phyloP scores from a whole-genome alignment of 2,888 invertebrate genomes.

The Drosophila niveifrons region DNA sequence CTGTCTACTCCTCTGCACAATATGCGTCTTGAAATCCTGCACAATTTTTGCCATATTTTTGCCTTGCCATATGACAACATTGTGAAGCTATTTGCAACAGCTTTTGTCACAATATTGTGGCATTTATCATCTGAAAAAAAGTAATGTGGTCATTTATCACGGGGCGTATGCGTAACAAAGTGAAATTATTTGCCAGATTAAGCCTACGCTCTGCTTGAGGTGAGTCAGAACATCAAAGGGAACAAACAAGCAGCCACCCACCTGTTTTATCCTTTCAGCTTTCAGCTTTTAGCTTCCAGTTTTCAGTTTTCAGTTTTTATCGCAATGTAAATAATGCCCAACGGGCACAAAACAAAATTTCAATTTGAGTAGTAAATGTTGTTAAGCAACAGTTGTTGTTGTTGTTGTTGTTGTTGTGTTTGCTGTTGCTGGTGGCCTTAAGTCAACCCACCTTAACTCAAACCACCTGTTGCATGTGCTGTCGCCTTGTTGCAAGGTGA shows the following conservation, averaged over 20 bases:
- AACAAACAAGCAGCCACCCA: conserved; percentile 3
- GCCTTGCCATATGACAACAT: conserved; percentile 15
- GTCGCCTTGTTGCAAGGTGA: conserved; percentile 10
- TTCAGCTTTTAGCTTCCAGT: not conserved
- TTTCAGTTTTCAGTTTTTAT: not conserved
- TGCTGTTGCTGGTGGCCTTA: not conserved
- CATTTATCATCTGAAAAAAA: conserved; percentile 13
- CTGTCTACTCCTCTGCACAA: conserved; percentile 2
- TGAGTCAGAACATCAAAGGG: conserved; percentile 38
- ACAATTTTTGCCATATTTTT: conserved; percentile 11
- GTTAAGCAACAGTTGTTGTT: not conserved
- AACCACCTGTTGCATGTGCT: conserved; percentile 12
- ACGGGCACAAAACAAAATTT: conserved; percentile 1
- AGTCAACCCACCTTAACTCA: not conserved
- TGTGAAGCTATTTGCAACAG: not conserved
- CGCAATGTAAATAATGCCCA: conserved; percentile 22
- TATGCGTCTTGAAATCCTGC: not conserved
- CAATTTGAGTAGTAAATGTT: conserved; percentile 14
- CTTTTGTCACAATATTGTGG: not conserved
- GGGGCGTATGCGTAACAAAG: conserved; percentile 56
- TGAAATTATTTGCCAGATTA: conserved; percentile 62
- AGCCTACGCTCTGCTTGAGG: conserved; percentile 56
- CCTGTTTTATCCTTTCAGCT: not conserved
- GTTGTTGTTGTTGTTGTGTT: not conserved
- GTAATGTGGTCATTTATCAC: conserved; percentile 59